Base-by-base conservation (phyloP, 2,113 vertebrate genomes). In the Chionis minor region DNA sequence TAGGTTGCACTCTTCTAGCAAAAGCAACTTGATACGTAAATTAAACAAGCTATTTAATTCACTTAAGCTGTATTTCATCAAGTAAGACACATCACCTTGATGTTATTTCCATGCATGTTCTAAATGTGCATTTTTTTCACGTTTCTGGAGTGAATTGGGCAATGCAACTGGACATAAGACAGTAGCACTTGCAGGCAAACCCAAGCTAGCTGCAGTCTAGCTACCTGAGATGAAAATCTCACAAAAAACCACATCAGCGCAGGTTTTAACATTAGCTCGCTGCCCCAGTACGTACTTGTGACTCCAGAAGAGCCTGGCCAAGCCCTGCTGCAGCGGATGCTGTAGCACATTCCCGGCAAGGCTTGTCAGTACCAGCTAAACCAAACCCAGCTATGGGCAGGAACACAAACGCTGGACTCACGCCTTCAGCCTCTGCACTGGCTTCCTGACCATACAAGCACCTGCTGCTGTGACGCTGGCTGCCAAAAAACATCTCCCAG, bases 361-460 rank as follows among this genome's bases (percentile, higher is more conserved):
- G 33, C 21, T 40, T 35, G 24, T 8, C 72, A 51, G 45, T 12
- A 33, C 26, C 32, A 83, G 75, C 40, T 49, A 80, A 83, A 61
- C 15, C 67, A 51, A 42, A 30, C 21, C 11, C 8, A 47, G 32
- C 2, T 63, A 19, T 32, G 47, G 56, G 44, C 38, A 83, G 81
- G 51, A 56, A 67, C 0, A 4, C 12, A 15, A 17, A 24, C 0
- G 4, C 23, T 2, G 9, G 40, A 44, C n/a, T 72, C 1, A 1
- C 1, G 9, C 23, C 30, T 81, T 28, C 59, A 72, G 59, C 23
- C 73, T 51, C 62, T 7, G 6, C 12, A 9, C 33, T 12, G 85
- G 33, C 30, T 67, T 62, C 49, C 77, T 54, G 65, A 27, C 45
- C 9, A 3, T 0, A 3, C 12, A 32, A 45, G 32, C 33, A 63